A percentile compares a stretch with the other conserved stretches of the same genome.
Conservation (phyloP, 2,113 vertebrate species). For the Crocuta crocuta region DNA sequence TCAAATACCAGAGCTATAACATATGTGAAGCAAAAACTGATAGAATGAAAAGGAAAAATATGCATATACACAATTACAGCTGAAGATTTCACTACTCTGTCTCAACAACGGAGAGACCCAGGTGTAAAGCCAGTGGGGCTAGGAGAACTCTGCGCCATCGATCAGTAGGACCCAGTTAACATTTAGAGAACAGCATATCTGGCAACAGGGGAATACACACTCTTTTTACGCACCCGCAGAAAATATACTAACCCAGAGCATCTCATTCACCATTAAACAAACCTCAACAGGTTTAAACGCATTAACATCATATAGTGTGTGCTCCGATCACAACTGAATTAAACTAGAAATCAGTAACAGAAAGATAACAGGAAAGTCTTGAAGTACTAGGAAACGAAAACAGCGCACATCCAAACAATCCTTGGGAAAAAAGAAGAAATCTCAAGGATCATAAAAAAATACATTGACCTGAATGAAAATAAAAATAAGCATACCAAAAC, state of each 20-base stretch:
- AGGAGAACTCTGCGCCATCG: too few species aligned
- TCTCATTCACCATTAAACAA: not conserved
- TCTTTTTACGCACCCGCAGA: not conserved
- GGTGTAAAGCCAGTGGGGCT: not conserved
- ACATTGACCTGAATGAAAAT: not conserved
- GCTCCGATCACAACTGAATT: not conserved
- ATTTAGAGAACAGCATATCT: accelerated
- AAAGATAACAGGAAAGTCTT: not conserved
- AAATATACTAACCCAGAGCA: not conserved
- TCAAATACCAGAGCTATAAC: not conserved
- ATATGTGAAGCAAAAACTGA: not conserved
- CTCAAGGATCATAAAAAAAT: not conserved
- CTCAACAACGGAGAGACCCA: not conserved
- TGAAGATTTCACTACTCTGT: not conserved
- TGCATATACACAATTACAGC: not conserved
- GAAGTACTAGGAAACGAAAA: not conserved
- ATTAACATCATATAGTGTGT: not conserved
- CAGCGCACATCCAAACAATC: not conserved
- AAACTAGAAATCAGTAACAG: not conserved
- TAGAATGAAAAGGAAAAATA: not conserved
- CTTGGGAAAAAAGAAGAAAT: not conserved
- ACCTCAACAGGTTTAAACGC: not conserved
- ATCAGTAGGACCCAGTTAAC: not conserved
- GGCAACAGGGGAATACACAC: not conserved
- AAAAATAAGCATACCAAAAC: not conserved